Evolutionary conservation across 2,888 invertebrate species (phyloP).

Genomic region (Blastobasis adustella): DNA sequence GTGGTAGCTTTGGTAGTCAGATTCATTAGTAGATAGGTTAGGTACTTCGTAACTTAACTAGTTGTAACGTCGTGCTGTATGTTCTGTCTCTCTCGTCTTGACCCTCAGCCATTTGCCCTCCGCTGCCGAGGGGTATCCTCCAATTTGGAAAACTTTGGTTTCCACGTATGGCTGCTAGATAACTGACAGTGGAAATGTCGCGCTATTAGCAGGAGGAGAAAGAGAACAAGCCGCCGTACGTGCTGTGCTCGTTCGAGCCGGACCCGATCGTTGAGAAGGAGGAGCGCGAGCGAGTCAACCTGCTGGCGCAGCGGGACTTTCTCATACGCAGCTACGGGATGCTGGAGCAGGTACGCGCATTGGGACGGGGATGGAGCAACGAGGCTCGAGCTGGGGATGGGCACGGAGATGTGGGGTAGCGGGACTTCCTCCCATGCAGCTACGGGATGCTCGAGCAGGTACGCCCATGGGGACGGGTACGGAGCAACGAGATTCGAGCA

Average conservation of each 20-base stretch:
- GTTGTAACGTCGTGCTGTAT: no score
- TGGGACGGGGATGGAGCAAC: not conserved
- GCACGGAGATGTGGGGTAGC: not conserved
- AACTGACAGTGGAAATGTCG: no score
- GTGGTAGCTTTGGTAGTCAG: no score
- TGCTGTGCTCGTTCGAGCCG: slow-evolving; percentile 76
- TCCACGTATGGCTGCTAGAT: no score
- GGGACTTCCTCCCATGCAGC: not conserved
- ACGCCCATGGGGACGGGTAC: not conserved
- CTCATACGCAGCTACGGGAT: slow-evolving; percentile 81
- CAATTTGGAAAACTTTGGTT: no score
- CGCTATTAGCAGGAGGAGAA: slow-evolving; percentile 32
- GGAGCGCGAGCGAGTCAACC: slow-evolving; percentile 80
- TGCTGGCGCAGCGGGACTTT: slow-evolving; percentile 80
- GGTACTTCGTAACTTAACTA: no score
- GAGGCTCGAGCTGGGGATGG: not conserved
- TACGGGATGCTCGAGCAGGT: not conserved
- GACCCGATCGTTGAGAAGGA: slow-evolving; percentile 81
- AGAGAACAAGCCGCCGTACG: slow-evolving; percentile 43
- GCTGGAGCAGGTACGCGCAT: slow-evolving; percentile 71
- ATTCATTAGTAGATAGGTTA: no score
- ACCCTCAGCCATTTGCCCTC: no score
- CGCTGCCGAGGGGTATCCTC: no score
- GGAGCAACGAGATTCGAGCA: not conserved
- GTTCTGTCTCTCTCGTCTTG: no score